Percentiles rank a stretch among this genome's conserved stretches.
Conservation (phyloP, 2,113 vertebrate species). For the Talpa occidentalis region DNA sequence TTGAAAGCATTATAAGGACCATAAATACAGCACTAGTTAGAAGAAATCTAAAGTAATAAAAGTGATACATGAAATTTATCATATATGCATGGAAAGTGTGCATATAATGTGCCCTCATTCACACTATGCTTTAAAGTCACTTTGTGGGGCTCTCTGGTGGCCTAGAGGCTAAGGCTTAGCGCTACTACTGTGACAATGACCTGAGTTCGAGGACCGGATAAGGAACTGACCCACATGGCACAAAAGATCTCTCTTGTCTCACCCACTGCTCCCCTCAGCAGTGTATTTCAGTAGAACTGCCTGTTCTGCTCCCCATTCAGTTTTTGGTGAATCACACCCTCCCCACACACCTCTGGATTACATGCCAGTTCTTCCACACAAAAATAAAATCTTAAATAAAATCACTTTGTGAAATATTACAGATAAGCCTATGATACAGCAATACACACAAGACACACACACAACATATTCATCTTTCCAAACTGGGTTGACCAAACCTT, state of each 20-base stretch:
- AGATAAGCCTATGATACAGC: neutral
- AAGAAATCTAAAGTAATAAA: slow-evolving; percentile 25
- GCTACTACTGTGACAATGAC: too few species aligned
- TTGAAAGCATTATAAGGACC: neutral
- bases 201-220: too few species aligned
- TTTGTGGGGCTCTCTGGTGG: neutral
- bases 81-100: neutral
- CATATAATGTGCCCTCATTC: neutral
- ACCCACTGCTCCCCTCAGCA: too few species aligned
- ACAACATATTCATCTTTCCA: slow-evolving; percentile 11
- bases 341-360: too few species aligned
- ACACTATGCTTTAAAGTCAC: neutral
- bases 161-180: too few species aligned
- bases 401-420: neutral
- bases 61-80: neutral
- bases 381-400: too few species aligned
- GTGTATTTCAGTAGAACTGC: too few species aligned
- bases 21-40: neutral
- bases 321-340: too few species aligned
- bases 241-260: too few species aligned
- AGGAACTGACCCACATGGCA: too few species aligned
- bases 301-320: too few species aligned
- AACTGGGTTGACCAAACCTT: neutral
- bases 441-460: neutral
- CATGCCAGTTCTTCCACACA: too few species aligned